Evolutionary conservation across 2,888 invertebrate species (phyloP).

Genomic region (Stenodema calcarata): DNA sequence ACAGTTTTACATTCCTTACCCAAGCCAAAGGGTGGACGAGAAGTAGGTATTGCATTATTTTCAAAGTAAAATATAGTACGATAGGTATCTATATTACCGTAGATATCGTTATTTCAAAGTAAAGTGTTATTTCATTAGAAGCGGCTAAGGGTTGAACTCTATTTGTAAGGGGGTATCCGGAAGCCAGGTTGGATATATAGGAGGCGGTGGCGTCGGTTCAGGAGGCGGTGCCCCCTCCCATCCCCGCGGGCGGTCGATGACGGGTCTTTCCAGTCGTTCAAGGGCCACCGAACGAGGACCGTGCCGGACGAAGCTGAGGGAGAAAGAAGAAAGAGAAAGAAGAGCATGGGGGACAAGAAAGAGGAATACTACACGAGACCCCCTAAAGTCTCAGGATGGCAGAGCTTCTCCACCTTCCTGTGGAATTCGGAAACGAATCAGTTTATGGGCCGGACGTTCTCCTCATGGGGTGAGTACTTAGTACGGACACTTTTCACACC

Average conservation of each 20-base stretch:
- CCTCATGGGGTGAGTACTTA: slow-evolving; percentile 89
- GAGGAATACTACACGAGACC: slow-evolving; percentile 77
- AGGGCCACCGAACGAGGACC: slow-evolving; percentile 42
- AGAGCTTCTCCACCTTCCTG: slow-evolving; percentile 82
- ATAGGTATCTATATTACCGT: too few relatives aligned
- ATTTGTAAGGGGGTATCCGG: slow-evolving; percentile 65
- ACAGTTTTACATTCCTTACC: too few relatives aligned
- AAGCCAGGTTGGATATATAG: slow-evolving; percentile 61
- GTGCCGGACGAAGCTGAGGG: slow-evolving; percentile 32
- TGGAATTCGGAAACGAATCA: slow-evolving; percentile 93
- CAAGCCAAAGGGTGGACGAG: too few relatives aligned
- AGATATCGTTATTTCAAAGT: too few relatives aligned
- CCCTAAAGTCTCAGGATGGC: slow-evolving; percentile 83
- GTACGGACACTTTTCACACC: not conserved
- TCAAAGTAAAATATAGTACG: too few relatives aligned
- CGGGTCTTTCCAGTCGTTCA: slow-evolving; percentile 44
- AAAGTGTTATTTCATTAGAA: too few relatives aligned
- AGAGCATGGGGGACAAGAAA: slow-evolving; percentile 55
- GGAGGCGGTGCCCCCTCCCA: slow-evolving; percentile 17
- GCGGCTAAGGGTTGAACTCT: too few relatives aligned
- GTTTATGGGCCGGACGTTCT: slow-evolving; percentile 88
- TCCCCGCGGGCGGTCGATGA: slow-evolving; percentile 19
- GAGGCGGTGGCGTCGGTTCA: slow-evolving; percentile 27
- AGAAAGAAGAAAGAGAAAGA: not conserved
- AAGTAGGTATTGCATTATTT: too few relatives aligned